These are phyloP conservation scores for Agrochola lychnidis DNA, from an alignment of 2,888 invertebrate genomes.

Conservation along the genomic window DNA sequence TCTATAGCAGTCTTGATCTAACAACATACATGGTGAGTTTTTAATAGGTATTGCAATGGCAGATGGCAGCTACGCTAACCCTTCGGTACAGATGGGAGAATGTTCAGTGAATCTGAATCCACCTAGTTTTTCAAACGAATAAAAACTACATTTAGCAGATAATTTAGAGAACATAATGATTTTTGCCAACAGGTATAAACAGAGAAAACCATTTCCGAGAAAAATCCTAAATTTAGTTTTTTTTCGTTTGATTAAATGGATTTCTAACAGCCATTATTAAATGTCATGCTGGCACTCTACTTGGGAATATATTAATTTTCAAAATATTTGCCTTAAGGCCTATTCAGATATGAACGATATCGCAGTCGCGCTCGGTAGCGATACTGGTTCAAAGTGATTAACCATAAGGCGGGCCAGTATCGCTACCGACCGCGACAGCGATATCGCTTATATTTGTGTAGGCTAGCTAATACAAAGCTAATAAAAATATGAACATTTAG, in stretches of 20 bases:
- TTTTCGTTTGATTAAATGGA: neutral
- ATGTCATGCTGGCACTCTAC: neutral
- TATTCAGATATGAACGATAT: no score
- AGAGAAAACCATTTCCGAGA: neutral
- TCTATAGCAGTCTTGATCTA: neutral
- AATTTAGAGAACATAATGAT: neutral
- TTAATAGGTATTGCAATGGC: neutral
- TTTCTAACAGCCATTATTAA: neutral
- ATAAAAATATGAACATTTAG: no score
- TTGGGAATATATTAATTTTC: neutral
- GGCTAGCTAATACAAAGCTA: no score
- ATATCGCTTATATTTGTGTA: no score
- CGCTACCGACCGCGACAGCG: no score
- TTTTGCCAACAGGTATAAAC: neutral
- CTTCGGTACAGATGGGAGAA: neutral
- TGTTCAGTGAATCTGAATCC: neutral
- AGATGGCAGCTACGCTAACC: neutral
- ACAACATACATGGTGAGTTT: constrained; percentile 15
- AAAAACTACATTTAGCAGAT: neutral
- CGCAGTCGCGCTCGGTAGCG: no score
- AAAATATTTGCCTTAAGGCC: no score
- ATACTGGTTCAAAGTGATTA: no score
- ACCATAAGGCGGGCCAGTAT: no score
- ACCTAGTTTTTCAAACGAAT: constrained; percentile 16
- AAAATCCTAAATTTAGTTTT: neutral